Evolutionary conservation across 2,113 vertebrate species (phyloP).

Genomic region (Lagopus leucura): DNA sequence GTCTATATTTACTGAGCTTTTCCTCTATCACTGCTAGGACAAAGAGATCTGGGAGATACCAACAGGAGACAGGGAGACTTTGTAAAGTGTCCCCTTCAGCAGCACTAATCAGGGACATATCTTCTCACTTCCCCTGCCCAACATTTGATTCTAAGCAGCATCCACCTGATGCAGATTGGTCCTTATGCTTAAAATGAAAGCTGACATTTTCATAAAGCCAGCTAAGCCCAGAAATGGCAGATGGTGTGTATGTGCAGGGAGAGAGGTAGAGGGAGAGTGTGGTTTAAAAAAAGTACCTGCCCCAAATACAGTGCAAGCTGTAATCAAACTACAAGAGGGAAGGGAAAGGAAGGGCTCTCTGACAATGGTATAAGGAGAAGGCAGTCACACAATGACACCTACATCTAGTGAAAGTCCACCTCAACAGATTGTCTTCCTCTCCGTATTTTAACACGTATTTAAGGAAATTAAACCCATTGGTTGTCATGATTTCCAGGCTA

Average conservation of each 20-base stretch:
- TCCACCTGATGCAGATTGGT: neutral
- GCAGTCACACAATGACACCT: neutral
- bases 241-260: slow-evolving; percentile 36
- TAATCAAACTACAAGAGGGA: neutral
- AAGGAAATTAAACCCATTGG: neutral
- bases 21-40: neutral
- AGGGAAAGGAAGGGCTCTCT: neutral
- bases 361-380: neutral
- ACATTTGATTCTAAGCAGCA: neutral
- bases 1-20: neutral
- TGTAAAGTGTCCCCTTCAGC: neutral
- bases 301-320: neutral
- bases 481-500: neutral
- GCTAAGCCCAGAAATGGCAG: slow-evolving; percentile 28
- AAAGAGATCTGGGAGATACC: neutral
- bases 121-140: neutral
- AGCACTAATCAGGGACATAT: fast-evolving
- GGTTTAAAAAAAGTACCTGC: slow-evolving; percentile 39
- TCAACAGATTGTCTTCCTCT: fast-evolving
- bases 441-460: fast-evolving
- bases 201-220: slow-evolving; percentile 36
- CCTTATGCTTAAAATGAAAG: neutral
- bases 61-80: neutral
- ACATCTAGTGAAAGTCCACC: neutral
- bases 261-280: neutral